Percentiles rank a stretch among this genome's conserved stretches.
Conservation (phyloP, 2,888 invertebrate genomes). For the Hymenopus coronatus region DNA sequence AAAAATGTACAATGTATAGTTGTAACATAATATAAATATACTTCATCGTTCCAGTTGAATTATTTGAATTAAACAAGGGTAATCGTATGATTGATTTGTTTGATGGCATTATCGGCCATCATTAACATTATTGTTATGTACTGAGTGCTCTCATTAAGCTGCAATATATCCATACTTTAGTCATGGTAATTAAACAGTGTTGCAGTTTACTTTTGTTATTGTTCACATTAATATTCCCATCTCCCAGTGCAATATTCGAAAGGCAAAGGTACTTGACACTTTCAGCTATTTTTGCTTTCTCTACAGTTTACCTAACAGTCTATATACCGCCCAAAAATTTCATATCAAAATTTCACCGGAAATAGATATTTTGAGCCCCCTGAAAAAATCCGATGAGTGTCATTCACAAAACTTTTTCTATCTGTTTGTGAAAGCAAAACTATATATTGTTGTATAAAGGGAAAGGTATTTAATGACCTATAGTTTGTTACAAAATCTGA, state of each 20-base stretch:
- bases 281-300: not conserved
- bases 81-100: not conserved
- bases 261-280: not conserved
- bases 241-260: not conserved
- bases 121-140: not conserved
- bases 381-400: no score
- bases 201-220: not conserved
- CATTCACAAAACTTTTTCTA: no score
- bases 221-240: not conserved
- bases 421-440: no score
- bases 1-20: no score
- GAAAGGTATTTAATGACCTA: no score
- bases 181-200: not conserved
- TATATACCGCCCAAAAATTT: no score
- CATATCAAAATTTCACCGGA: no score
- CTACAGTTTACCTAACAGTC: no score
- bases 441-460: no score
- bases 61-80: not conserved
- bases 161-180: not conserved
- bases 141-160: not conserved
- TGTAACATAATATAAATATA: not conserved
- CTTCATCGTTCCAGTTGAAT: not conserved
- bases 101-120: not conserved
- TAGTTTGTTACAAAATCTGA: no score
- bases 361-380: no score